Base-by-base conservation (phyloP, 53 echinoderm and acorn worm species). In the Henricia sp. region DNA sequence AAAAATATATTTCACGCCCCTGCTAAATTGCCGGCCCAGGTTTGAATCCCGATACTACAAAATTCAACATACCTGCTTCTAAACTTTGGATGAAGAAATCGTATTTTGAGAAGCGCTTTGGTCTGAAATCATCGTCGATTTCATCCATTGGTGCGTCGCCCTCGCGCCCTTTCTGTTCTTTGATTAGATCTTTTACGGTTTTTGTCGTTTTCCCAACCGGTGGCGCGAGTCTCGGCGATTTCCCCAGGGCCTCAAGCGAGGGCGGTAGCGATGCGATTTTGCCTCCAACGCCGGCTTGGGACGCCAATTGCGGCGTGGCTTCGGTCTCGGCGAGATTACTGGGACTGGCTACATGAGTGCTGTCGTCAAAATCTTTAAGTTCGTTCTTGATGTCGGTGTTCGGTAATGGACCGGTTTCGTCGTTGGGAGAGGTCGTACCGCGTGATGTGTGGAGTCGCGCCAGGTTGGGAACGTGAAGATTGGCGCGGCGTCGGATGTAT, bases 21-120 rank as follows among this genome's bases (percentile, higher is more conserved):
- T n/a, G n/a, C n/a, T n/a, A n/a, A n/a, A n/a, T n/a, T n/a, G n/a
- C n/a, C n/a, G n/a, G n/a, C n/a, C n/a, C n/a, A n/a, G n/a, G n/a
- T n/a, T n/a, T n/a, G n/a, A n/a, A n/a, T n/a, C n/a, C n/a, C n/a
- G n/a, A n/a, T n/a, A n/a, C n/a, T n/a, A n/a, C n/a, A n/a, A n/a
- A n/a, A n/a, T n/a, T n/a, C 1, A 26, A 52, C 73, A 74, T 58
- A 99, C 99, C 99, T 86, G 99, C 99, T 95, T 99, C 95, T 68
- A 99, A 71, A 62, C 95, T 99, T 83, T 95, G 94, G 60, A 99
- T 99, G 66, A 94, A 99, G 85, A 95, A 99, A 72, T 99, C 99
- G 75, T 99, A 99, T 48, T 99, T 99, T 50, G 94, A 95, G 77
- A 96, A 96, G 29, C 95, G 73, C 39, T 66, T 67, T 17, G 86